Conservation (phyloP, 1,140 invertebrate genomes). For the Tenebrio molitor region DNA sequence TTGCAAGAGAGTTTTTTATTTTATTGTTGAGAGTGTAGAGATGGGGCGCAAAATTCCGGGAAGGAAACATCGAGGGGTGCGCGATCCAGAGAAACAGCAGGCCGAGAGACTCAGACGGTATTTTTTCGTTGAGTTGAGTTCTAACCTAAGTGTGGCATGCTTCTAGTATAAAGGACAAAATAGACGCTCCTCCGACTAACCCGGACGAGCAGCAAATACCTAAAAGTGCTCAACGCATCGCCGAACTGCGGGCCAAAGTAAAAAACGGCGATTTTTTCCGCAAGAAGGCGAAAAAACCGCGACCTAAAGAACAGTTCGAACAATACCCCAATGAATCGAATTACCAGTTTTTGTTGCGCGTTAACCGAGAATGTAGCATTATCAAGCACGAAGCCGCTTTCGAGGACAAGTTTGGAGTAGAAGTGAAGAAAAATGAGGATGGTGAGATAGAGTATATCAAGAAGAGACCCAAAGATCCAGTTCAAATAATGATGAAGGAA, state of each 20-base stretch:
- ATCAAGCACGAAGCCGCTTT: constrained; percentile 70
- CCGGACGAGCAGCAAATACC: constrained; percentile 77
- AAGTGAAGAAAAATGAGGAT: constrained; percentile 67
- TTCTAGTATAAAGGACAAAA: constrained; percentile 75
- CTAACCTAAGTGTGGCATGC: constrained; percentile 42
- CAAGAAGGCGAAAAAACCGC: constrained; percentile 60
- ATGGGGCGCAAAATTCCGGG: constrained; percentile 83
- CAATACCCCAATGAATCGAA: constrained; percentile 67
- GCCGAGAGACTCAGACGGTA: constrained; percentile 72
- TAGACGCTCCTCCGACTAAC: constrained; percentile 76
- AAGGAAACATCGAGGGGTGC: constrained; percentile 78
- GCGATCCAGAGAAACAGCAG: constrained; percentile 77
- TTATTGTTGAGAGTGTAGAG: too few relatives aligned
- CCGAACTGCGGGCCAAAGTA: constrained; percentile 70
- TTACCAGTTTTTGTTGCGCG: constrained; percentile 66
- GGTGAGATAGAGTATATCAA: constrained; percentile 65
- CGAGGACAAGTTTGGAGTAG: constrained; percentile 71
- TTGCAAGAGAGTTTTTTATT: too few relatives aligned
- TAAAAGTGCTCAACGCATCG: constrained; percentile 72
- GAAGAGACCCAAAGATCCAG: constrained; percentile 67
- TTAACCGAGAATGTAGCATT: constrained; percentile 67
- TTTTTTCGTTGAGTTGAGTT: constrained; percentile 5
- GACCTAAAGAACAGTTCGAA: constrained; percentile 59
- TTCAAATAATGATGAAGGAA: constrained; percentile 64
- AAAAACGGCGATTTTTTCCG: constrained; percentile 62